phyloP scores from a whole-genome alignment of 2,113 vertebrate species.

The Polyodon spathula region DNA sequence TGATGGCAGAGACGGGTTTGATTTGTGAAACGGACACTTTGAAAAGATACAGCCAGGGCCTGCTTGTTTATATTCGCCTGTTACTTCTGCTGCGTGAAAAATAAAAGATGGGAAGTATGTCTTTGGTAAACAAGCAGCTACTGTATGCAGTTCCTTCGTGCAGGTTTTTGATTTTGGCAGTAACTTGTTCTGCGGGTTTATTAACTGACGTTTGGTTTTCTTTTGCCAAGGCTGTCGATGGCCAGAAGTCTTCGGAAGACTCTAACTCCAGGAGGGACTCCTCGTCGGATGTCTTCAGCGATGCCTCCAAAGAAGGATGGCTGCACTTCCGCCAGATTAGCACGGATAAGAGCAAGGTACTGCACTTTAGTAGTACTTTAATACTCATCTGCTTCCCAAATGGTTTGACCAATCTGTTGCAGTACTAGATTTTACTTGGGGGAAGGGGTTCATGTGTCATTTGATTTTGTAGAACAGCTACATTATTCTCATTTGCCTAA shows the following conservation, averaged over 20 bases:
- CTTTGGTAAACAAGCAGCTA: constrained; percentile 8
- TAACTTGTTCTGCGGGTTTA: not conserved
- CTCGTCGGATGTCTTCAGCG: constrained; percentile 84
- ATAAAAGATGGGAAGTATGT: constrained; percentile 6
- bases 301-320: constrained; percentile 82
- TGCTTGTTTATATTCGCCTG: not conserved
- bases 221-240: constrained; percentile 58
- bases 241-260: constrained; percentile 76
- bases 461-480: no score
- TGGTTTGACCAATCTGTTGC: no score
- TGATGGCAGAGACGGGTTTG: not conserved
- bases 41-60: not conserved
- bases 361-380: no score
- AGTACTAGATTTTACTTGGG: no score
- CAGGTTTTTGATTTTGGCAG: not conserved
- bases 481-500: no score
- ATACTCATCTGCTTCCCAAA: no score
- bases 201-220: constrained; percentile 16
- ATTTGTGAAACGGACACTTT: not conserved
- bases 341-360: constrained; percentile 89
- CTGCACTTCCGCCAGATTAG: constrained; percentile 81
- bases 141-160: not conserved
- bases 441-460: no score
- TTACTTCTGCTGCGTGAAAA: not conserved
- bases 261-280: constrained; percentile 82